phyloP scores from a whole-genome alignment of 2,888 invertebrate species.

The Watsonalla cultraria region DNA sequence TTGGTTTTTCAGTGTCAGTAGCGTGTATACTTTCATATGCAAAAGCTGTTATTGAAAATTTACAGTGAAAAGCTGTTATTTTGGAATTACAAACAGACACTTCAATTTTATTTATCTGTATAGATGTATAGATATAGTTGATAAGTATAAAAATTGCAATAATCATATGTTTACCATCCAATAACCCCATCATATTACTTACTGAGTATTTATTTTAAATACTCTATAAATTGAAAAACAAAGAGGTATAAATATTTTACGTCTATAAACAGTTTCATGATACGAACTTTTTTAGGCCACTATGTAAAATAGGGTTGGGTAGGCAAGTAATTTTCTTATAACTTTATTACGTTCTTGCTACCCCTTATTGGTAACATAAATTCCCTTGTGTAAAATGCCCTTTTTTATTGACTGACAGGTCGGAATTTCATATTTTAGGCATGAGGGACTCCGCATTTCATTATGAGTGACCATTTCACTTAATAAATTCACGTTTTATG shows the following conservation, averaged over 20 bases:
- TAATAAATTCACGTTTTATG: neutral
- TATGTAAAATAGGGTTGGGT: conserved; percentile 25
- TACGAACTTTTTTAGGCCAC: conserved; percentile 22
- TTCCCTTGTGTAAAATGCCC: conserved; percentile 34
- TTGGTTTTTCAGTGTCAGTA: too few relatives aligned
- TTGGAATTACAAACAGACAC: too few relatives aligned
- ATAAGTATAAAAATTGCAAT: too few relatives aligned
- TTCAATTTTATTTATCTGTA: too few relatives aligned
- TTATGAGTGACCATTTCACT: conserved; percentile 10
- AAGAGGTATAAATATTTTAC: conserved; percentile 6
- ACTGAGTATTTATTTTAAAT: too few relatives aligned
- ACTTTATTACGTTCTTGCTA: conserved; percentile 31
- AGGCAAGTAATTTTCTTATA: conserved; percentile 25
- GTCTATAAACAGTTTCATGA: conserved; percentile 22
- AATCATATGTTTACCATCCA: too few relatives aligned
- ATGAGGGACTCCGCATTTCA: conserved; percentile 6
- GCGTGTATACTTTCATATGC: too few relatives aligned
- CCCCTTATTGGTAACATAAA: conserved; percentile 28
- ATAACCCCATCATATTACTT: too few relatives aligned
- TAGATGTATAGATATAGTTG: too few relatives aligned
- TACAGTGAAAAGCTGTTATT: too few relatives aligned
- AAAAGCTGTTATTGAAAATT: too few relatives aligned
- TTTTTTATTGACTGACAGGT: conserved; percentile 34
- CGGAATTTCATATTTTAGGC: conserved; percentile 26
- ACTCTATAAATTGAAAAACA: too few relatives aligned